Evolutionary conservation across 2,113 vertebrate genomes (phyloP).

Genomic region (Ornithorhynchus anatinus): DNA sequence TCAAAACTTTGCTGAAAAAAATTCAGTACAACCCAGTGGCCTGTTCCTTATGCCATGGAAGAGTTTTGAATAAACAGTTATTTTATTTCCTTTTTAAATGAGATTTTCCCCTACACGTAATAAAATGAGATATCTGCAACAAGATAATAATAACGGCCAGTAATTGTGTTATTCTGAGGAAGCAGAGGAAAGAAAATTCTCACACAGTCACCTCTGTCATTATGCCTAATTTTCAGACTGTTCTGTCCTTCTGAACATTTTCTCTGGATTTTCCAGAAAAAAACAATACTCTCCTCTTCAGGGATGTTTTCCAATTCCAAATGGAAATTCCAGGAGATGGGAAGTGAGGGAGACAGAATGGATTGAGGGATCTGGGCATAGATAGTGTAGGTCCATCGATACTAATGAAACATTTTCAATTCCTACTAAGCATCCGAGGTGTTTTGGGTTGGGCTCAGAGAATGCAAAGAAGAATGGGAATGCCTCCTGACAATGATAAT

Average conservation of each 20-base stretch:
- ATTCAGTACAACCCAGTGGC: slow-evolving; percentile 4
- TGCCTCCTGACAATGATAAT: too few species aligned
- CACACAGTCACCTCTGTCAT: slow-evolving; percentile 54
- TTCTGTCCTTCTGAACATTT: slow-evolving; percentile 31
- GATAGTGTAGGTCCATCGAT: too few species aligned
- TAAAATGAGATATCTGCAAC: slow-evolving; percentile 56
- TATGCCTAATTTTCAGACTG: slow-evolving; percentile 37
- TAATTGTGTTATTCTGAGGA: slow-evolving; percentile 49
- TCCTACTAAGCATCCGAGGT: too few species aligned
- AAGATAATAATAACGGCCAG: slow-evolving; percentile 48
- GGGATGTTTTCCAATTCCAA: too few species aligned
- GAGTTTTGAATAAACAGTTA: slow-evolving; percentile 15
- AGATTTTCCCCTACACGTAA: neutral
- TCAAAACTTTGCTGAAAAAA: slow-evolving; percentile 32
- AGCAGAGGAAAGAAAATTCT: slow-evolving; percentile 36
- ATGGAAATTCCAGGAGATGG: too few species aligned
- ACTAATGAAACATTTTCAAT: too few species aligned
- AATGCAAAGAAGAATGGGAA: too few species aligned
- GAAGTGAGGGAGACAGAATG: too few species aligned
- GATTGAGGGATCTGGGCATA: too few species aligned
- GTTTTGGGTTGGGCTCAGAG: too few species aligned
- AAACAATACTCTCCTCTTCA: too few species aligned
- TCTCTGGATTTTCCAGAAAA: slow-evolving; percentile 54
- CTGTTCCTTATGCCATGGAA: slow-evolving; percentile 29
- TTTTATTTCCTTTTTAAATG: slow-evolving; percentile 43